Evolutionary conservation across 2,888 invertebrate species (phyloP), one percentile per base, ranked within the genome.

Genomic region (Platynereis dumerilii): DNA sequence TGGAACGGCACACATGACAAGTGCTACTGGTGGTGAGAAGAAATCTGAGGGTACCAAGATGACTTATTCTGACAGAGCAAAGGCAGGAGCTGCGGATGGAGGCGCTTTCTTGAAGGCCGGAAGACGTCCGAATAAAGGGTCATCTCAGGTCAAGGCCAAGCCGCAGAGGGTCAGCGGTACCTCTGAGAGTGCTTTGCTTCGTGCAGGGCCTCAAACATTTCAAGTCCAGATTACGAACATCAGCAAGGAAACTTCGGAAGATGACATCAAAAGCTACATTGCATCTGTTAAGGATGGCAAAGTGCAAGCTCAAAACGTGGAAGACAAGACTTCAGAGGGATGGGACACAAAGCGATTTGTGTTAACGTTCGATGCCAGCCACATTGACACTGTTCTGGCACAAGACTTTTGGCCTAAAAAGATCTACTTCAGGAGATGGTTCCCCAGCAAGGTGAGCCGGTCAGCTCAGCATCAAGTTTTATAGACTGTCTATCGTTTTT

Each of bases 331-430:
- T 3, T 12, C 10, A 12, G 48, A 48, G 17, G 48, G n/a, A 12
- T 48, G 48, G 48, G n/a, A n/a, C 7, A 22, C 48, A 48, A 48
- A 48, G n/a, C n/a, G n/a, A n/a, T 48, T 48, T 22, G 7, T 48
- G n/a, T 22, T 48, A 20, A 48, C n/a, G 5, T 48, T 48, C 17
- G 22, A 48, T 7, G 7, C 3, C 7, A 10, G 48, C 5, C n/a
- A n/a, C n/a, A n/a, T n/a, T n/a, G n/a, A n/a, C n/a, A n/a, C n/a
- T n/a, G n/a, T n/a, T n/a, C n/a, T 48, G 48, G 10, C 5, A n/a
- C 7, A n/a, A 12, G 48, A 48, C n/a, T 48, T 48, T 48, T 48
- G 48, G 48, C 48, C 48, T 10, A 5, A 48, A 22, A 5, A n/a
- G 22, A 48, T 48, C n/a, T 48, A 48, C 17, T 48, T 12, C 48